Evolutionary conservation across 2,113 vertebrate species (phyloP).

Genomic region (Jaculus jaculus): DNA sequence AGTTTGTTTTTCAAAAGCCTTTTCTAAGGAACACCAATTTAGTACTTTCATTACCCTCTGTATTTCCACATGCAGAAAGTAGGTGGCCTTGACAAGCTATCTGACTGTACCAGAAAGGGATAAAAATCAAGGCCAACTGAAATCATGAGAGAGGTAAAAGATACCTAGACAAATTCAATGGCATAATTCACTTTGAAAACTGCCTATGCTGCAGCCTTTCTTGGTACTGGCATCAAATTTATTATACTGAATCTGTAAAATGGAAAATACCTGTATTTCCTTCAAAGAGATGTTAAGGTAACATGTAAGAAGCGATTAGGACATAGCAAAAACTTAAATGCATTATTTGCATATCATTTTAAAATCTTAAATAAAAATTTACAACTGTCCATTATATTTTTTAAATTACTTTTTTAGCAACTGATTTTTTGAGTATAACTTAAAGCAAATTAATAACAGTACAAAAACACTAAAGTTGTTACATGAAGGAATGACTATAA

Average conservation of each 20-base stretch:
- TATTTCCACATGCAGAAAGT: constrained; percentile 17
- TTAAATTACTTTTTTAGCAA: constrained; percentile 68
- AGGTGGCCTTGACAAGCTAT: constrained; percentile 9
- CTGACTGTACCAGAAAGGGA: constrained; percentile 5
- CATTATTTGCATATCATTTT: constrained; percentile 53
- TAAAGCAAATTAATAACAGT: constrained; percentile 73
- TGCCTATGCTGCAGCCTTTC: neutral
- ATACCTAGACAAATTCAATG: constrained; percentile 44
- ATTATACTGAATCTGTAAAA: constrained; percentile 22
- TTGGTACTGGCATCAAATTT: constrained; percentile 49
- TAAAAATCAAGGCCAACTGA: constrained; percentile 27
- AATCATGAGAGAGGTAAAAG: constrained; percentile 41
- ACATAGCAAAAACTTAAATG: constrained; percentile 55
- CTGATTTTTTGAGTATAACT: constrained; percentile 58
- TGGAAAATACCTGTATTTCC: constrained; percentile 42
- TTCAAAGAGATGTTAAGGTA: constrained; percentile 63
- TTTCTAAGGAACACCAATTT: constrained; percentile 50
- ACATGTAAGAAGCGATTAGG: constrained; percentile 52
- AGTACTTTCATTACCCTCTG: constrained; percentile 13
- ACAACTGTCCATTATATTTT: constrained; percentile 59
- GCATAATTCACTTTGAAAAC: constrained; percentile 48
- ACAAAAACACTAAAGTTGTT: constrained; percentile 71
- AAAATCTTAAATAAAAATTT: constrained; percentile 70
- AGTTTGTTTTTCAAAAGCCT: neutral
- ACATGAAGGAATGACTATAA: constrained; percentile 60